Evolutionary conservation across 2,888 invertebrate species (phyloP), one percentile per base, ranked within the genome.

Genomic region (Ectemnius lituratus): DNA sequence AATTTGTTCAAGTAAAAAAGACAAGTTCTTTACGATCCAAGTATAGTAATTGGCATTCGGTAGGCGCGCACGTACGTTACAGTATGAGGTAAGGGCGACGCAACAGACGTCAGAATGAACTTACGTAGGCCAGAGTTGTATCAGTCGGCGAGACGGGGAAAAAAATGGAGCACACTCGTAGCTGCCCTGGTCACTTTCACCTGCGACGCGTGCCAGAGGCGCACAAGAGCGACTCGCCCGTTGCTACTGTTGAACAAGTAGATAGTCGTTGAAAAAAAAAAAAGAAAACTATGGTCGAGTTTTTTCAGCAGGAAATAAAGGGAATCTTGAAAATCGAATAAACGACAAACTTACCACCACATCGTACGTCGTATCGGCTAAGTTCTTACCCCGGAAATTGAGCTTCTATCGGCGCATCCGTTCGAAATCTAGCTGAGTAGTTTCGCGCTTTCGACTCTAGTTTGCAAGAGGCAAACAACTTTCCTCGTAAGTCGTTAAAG

Each of bases 161-260:
- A 37, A 37, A 37, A 37, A 37, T 37, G 37, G 37, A 37, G 37
- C 37, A 37, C 37, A 37, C 37, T 37, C 37, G 37, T 37, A 37
- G 4, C 37, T 37, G 37, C 1, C 37, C 37, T 8, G 37, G 37
- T 37, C 37, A 76, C 76, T 76, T 76, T 76, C 76, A 76, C 76
- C 76, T 56, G 67, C 71, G 71, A 64, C 75, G 76, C 61, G 49
- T 47, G 46, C 27, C 18, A 4, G 59, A 75, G 76, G 76, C 62
- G 67, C 71, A 76, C 76, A 64, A 47, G 67, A 20, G 62, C 47
- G 28, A 75, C 45, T 37, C 18, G 37, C n/a, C n/a, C 23, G 23
- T 3, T 23, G 23, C 23, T 23, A 23, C 3, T 3, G 23, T 2
- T 3, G 23, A 23, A 3, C 23, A 23, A 23, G 23, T 23, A 3